Evolutionary conservation across 2,888 invertebrate genomes (phyloP).

Genomic region (Panopea generosa): DNA sequence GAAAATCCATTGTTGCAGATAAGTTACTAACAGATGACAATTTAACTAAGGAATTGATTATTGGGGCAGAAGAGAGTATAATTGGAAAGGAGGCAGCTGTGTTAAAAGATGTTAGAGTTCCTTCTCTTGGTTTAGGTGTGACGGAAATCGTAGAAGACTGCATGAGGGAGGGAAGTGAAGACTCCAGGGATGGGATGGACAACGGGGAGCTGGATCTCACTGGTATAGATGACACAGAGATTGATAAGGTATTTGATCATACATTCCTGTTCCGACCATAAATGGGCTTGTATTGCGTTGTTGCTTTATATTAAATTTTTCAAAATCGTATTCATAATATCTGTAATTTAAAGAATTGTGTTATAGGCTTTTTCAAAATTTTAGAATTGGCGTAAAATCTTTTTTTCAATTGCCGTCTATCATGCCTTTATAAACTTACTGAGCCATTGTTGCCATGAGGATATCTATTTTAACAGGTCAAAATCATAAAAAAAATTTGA

Average conservation of each 20-base stretch:
- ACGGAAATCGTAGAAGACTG: conserved; percentile 87
- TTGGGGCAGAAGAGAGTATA: conserved; percentile 18
- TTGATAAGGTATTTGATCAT: conserved; percentile 89
- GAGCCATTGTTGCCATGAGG: too few species aligned
- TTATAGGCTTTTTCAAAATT: too few species aligned
- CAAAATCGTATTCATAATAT: not conserved
- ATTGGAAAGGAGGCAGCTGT: not conserved
- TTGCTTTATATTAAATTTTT: conserved; percentile 5
- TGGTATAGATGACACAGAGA: conserved; percentile 94
- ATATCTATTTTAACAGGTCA: too few species aligned
- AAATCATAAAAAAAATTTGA: too few species aligned
- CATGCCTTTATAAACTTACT: too few species aligned
- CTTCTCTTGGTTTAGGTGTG: conserved; percentile 34
- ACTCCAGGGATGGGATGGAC: conserved; percentile 56
- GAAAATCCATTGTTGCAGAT: not conserved
- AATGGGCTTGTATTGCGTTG: too few species aligned
- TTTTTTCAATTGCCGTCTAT: too few species aligned
- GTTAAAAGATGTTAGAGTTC: conserved; percentile 9
- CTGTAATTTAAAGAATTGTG: too few species aligned
- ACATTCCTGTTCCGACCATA: too few species aligned
- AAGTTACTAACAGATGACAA: not conserved
- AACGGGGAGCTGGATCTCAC: conserved; percentile 89
- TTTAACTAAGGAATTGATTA: conserved; percentile 8
- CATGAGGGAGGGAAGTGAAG: conserved; percentile 62
- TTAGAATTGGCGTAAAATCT: too few species aligned